Evolutionary conservation across 2,888 invertebrate species (phyloP), one percentile per base, ranked within the genome.

Genomic region (Polymixis flavicincta): DNA sequence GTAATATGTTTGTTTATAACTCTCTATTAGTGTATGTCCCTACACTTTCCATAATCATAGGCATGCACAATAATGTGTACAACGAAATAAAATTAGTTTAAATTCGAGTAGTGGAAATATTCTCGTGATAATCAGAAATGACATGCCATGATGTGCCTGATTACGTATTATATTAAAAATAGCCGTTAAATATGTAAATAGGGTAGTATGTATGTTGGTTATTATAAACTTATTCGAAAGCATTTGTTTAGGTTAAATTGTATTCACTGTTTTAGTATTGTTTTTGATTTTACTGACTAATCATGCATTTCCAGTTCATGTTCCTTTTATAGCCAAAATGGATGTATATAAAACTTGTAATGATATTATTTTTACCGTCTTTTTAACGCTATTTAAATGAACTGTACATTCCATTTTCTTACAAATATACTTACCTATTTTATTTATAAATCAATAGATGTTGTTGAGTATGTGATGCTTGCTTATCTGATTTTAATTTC

Each of bases 81-180:
- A 87, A 78, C 76, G 77, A 77, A 71, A 78, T 84, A 83, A 76
- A 78, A 71, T 80, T 76, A 82, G 68, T 78, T 72, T 83, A 59
- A 74, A 73, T 74, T 78, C 57, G 75, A 77, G 69, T 77, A 77
- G 80, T 73, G 82, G 74, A 82, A 75, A 76, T 79, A 82, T 83
- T 73, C 75, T 80, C 82, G 82, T 85, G 86, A 86, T 85, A 83
- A 84, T 84, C 82, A 83, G 85, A 85, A 89, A 84, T 89, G 88
- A 89, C 88, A 91, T 92, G 92, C 93, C 94, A 91, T 90, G 85
- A 91, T 92, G 93, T 94, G 94, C 94, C 94, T 94, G 91, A 92
- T 87, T 87, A 89, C 78, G 87, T 89, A 90, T 87, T 88, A 69
- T 71, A 82, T 73, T 78, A 70, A 61, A 80, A 75, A 60, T 83